Evolutionary conservation across 2,113 vertebrate genomes (phyloP).

Genomic region (Columba janthina): DNA sequence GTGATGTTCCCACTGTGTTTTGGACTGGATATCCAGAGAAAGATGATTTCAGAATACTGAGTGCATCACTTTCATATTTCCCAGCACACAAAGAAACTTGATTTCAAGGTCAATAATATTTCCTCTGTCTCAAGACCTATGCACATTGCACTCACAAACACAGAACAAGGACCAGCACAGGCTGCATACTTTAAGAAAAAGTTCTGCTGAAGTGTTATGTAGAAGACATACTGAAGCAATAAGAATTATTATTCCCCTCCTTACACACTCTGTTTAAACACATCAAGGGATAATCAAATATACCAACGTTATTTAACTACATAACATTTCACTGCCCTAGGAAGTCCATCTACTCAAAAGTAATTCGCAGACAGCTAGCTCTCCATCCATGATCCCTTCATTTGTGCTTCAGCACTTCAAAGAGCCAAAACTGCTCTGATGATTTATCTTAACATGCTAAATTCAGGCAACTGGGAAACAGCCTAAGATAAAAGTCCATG

Average conservation of each 20-base stretch:
- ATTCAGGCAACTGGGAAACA: neutral
- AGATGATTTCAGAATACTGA: neutral
- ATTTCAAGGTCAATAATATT: neutral
- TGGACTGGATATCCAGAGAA: neutral
- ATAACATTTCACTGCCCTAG: neutral
- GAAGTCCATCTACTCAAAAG: neutral
- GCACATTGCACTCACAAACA: neutral
- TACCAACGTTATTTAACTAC: neutral
- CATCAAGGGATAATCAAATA: neutral
- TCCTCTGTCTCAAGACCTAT: neutral
- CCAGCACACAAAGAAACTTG: neutral
- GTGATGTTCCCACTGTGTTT: neutral
- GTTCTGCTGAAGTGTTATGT: neutral
- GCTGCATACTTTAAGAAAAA: neutral
- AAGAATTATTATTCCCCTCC: neutral
- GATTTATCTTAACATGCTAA: neutral
- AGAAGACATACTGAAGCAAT: neutral
- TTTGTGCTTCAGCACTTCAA: neutral
- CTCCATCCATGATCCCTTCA: neutral
- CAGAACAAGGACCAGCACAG: neutral
- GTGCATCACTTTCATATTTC: neutral
- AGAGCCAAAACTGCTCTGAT: slow-evolving; percentile 1
- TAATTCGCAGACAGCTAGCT: neutral
- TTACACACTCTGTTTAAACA: neutral
- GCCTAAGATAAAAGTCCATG: neutral